These are phyloP conservation scores for Thripadectes ignobilis DNA, from an alignment of 2,797 vertebrate genomes.

Conservation along the genomic window DNA sequence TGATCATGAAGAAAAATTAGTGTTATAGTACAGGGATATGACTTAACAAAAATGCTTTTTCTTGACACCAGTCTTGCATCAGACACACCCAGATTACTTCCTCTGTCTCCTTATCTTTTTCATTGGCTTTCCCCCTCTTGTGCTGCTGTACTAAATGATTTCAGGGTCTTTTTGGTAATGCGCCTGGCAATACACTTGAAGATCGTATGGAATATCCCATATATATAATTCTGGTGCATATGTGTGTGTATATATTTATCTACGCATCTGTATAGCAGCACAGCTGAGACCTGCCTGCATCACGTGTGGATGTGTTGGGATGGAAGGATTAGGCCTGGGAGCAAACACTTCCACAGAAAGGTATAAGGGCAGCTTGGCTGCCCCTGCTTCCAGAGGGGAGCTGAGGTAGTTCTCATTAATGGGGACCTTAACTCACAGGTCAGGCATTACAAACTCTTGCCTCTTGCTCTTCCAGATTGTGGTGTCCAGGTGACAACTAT, in stretches of 20 bases:
- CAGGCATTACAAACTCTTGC: not conserved
- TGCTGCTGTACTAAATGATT: not conserved
- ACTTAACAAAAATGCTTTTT: not conserved
- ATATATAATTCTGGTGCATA: not conserved
- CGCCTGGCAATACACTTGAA: not conserved
- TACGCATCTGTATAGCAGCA: not conserved
- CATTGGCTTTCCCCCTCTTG: not conserved
- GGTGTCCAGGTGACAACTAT: not conserved
- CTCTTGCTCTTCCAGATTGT: not conserved
- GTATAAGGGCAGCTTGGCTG: not conserved
- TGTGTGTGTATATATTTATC: rapidly evolving
- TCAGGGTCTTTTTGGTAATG: not conserved
- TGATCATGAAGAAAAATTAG: not conserved
- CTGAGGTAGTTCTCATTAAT: not conserved
- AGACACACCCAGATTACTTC: not conserved
- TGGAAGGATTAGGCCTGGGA: not conserved
- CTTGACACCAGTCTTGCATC: not conserved
- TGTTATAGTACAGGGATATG: not conserved
- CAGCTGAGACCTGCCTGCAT: not conserved
- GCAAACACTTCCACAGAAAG: not conserved
- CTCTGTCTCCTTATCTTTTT: not conserved
- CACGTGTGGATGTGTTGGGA: not conserved
- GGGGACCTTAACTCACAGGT: not conserved
- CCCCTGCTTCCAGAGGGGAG: not conserved
- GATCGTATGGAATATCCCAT: not conserved